These are phyloP conservation scores for Strix aluco DNA, from an alignment of 2,113 vertebrate species.

Conservation along the genomic window DNA sequence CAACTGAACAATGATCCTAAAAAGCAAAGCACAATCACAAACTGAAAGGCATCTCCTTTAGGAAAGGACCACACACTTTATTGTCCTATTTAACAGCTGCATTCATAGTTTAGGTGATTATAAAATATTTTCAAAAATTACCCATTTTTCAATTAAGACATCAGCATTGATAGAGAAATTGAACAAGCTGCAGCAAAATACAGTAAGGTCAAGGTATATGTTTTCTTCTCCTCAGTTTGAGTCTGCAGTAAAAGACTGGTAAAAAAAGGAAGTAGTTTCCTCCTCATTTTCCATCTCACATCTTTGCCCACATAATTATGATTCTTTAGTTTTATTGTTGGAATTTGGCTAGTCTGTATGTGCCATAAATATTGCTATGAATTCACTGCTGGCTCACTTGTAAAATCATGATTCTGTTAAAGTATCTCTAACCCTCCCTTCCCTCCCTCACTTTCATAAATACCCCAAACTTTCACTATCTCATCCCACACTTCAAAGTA, in stretches of 20 bases:
- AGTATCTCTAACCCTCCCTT: background rate
- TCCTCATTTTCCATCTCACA: fast-evolving
- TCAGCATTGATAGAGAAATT: background rate
- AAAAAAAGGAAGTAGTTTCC: background rate
- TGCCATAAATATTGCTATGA: background rate
- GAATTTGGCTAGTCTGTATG: background rate
- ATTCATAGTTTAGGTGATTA: background rate
- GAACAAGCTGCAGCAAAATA: background rate
- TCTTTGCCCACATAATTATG: background rate
- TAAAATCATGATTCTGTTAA: background rate
- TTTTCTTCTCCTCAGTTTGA: background rate
- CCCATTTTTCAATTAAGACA: background rate
- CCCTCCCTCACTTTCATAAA: background rate
- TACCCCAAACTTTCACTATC: background rate
- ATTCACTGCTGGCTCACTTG: background rate
- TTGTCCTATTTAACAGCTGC: background rate
- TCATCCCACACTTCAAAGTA: background rate
- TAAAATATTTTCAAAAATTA: background rate
- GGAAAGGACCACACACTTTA: background rate
- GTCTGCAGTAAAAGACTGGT: background rate
- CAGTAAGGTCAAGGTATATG: background rate
- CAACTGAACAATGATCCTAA: background rate
- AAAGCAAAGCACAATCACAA: background rate
- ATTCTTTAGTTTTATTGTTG: background rate
- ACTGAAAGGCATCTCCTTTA: background rate